phyloP scores from a whole-genome alignment of 1,140 invertebrate genomes.

The Papilio helenus region DNA sequence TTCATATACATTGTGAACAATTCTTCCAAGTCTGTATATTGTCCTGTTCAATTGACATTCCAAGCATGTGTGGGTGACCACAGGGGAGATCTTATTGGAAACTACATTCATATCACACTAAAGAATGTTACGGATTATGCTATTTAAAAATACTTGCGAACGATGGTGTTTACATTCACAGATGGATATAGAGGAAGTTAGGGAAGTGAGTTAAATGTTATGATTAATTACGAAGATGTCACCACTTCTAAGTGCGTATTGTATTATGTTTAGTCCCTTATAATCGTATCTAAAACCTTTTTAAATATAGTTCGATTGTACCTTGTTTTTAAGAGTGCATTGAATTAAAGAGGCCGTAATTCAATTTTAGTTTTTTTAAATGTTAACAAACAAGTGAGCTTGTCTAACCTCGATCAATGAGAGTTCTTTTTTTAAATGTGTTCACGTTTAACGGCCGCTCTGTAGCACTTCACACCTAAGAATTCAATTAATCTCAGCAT shows the following conservation, averaged over 20 bases:
- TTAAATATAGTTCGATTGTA: background rate
- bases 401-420: conserved; percentile 11
- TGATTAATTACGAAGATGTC: background rate
- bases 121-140: background rate
- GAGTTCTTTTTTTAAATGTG: conserved; percentile 33
- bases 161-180: background rate
- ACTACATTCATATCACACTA: background rate
- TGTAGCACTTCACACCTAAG: conserved; percentile 69
- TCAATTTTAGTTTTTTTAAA: background rate
- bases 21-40: background rate
- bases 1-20: background rate
- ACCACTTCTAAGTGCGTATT: background rate
- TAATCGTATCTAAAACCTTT: no score
- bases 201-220: background rate
- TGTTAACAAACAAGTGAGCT: conserved; percentile 25
- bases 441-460: conserved; percentile 41
- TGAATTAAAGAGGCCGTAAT: conserved; percentile 1
- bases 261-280: background rate
- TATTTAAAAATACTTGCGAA: background rate
- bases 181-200: background rate
- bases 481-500: conserved; percentile 77
- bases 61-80: background rate
- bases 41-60: background rate
- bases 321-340: background rate
- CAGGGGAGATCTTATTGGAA: background rate